Base-by-base conservation (phyloP, 2,113 vertebrate genomes). In the Nothocercus julius region DNA sequence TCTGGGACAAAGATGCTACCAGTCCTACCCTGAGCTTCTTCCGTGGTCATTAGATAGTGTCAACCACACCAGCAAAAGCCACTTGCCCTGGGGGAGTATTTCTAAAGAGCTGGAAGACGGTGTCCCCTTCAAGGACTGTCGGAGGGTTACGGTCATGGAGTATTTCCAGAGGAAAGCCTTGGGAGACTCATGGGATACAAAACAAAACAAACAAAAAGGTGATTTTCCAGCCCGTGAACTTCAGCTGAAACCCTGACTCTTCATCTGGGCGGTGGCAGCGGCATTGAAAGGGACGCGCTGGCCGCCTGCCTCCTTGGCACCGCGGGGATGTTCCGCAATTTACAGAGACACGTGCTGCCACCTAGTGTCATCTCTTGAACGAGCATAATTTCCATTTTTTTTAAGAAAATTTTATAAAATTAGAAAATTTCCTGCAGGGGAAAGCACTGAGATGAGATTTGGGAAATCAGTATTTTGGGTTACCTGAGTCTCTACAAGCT, bases 271-370 rank as follows among this genome's bases (percentile, higher is more conserved):
- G 1, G 38, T 15, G 1, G 1, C 54, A 19, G 27, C 2, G 11
- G 20, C 13, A 28, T 3, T 67, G 22, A 38, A 2, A 0, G 19
- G 54, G 2, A 15, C 82, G 53, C 13, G 53, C 53, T 8, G 68
- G 24, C 8, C 85, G 28, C 19, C 8, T 4, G 56, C 51, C 82
- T 88, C 32, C 22, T 62, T 36, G 63, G 4, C 59, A 63, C 34
- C 62, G 25, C 1, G 12, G 53, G 67, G 77, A 74, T 69, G 86
- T 51, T 17, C 76, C 3, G 3, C 56, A 40, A 51, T 32, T 97
- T 98, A 82, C 69, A 58, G 66, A 92, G 95, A 96, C 88, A 88
- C 91, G 85, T 98, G 95, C 98, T 98, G 98, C 98, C 98, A 98
- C 87, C 98, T 98, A 98, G 96, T 96, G 98, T 74, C 87, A 59